Evolutionary conservation across 2,888 invertebrate genomes (phyloP).

Genomic region (Galerucella calmariensis): DNA sequence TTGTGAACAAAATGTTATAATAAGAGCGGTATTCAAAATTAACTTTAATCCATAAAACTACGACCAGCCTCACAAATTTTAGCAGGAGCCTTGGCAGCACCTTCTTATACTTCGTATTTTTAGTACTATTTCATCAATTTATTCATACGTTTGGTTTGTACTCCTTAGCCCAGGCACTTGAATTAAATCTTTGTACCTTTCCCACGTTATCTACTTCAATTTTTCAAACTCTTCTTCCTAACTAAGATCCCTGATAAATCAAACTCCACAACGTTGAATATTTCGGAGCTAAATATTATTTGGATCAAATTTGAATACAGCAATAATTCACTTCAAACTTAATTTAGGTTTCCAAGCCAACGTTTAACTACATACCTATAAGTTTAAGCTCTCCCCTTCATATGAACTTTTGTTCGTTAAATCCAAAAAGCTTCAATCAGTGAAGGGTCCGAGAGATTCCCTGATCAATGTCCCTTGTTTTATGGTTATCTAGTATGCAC

Average conservation of each 20-base stretch:
- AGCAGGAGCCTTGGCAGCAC: too few relatives aligned
- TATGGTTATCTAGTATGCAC: neutral
- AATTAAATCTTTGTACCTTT: too few relatives aligned
- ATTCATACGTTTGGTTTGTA: too few relatives aligned
- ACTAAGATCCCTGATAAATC: neutral
- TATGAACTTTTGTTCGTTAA: conserved; percentile 11
- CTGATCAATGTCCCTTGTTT: conserved; percentile 20
- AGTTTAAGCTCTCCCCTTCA: neutral
- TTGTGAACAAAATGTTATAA: too few relatives aligned
- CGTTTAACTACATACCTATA: neutral
- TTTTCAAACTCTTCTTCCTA: neutral
- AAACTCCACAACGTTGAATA: neutral
- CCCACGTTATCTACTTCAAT: too few relatives aligned
- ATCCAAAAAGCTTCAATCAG: conserved; percentile 19
- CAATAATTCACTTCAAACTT: neutral
- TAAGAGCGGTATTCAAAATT: too few relatives aligned
- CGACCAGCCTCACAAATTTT: too few relatives aligned
- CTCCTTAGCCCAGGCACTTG: too few relatives aligned
- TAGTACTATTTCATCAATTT: too few relatives aligned
- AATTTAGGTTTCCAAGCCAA: neutral
- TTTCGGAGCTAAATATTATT: neutral
- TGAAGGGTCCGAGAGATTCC: conserved; percentile 14
- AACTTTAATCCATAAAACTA: too few relatives aligned
- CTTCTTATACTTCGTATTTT: too few relatives aligned
- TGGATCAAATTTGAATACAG: neutral